These are phyloP conservation scores for Dusona sp. DNA, from an alignment of 2,888 invertebrate species.

Conservation along the genomic window DNA sequence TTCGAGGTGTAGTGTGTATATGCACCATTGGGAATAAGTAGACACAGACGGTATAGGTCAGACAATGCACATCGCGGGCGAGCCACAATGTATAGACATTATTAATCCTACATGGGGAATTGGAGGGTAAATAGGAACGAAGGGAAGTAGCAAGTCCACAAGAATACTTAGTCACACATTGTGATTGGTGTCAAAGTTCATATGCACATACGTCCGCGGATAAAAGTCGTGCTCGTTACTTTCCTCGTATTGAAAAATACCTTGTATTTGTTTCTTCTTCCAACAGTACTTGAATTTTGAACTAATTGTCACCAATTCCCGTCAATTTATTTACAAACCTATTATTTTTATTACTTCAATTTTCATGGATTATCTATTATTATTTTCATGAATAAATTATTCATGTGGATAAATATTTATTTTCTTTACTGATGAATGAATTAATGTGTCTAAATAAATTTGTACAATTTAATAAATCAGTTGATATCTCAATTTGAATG, in stretches of 20 bases:
- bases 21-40: slow-evolving; percentile 39
- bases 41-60: slow-evolving; percentile 24
- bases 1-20: not conserved
- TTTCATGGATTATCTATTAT: too few species aligned
- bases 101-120: slow-evolving; percentile 14
- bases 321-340: too few species aligned
- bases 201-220: not conserved
- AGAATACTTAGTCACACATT: slow-evolving; percentile 9
- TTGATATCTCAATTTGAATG: too few species aligned
- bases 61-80: not conserved
- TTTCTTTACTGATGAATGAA: not conserved
- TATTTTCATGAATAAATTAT: not conserved
- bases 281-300: not conserved
- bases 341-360: too few species aligned
- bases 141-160: not conserved
- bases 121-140: slow-evolving; percentile 6
- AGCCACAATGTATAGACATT: not conserved
- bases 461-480: too few species aligned
- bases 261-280: not conserved
- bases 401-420: too few species aligned
- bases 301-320: not conserved
- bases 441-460: too few species aligned
- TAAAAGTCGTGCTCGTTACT: not conserved
- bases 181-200: slow-evolving; percentile 35
- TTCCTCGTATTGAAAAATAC: not conserved